Evolutionary conservation across 2,888 invertebrate species (phyloP).

Genomic region (Sipunculus nudus): DNA sequence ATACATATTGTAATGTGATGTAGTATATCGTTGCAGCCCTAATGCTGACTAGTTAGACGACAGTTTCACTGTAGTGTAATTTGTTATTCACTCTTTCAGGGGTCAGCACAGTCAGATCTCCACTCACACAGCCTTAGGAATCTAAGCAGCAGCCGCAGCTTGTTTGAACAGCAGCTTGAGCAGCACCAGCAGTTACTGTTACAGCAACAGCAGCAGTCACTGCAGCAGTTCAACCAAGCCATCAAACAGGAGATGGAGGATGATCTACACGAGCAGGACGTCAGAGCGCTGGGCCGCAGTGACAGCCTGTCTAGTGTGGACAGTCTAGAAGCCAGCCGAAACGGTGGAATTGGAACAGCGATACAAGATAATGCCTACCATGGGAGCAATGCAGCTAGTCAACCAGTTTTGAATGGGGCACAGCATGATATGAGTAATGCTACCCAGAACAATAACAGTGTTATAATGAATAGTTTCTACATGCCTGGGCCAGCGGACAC

Average conservation of each 20-base stretch:
- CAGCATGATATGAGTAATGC: too few relatives aligned
- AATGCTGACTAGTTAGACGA: too few relatives aligned
- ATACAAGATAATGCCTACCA: too few relatives aligned
- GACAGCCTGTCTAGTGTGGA: slow-evolving; percentile 53
- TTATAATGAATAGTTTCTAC: too few relatives aligned
- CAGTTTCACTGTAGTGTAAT: too few relatives aligned
- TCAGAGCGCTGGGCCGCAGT: slow-evolving; percentile 23
- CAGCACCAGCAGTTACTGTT: slow-evolving; percentile 53
- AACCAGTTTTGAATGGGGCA: too few relatives aligned
- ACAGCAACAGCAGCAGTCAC: slow-evolving; percentile 53
- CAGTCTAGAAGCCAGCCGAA: slow-evolving; percentile 47
- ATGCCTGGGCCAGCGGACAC: too few relatives aligned
- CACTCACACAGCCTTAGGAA: slow-evolving; percentile 54
- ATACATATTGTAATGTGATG: too few relatives aligned
- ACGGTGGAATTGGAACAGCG: slow-evolving; percentile 50
- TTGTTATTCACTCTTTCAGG: too few relatives aligned
- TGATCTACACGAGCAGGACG: slow-evolving; percentile 38
- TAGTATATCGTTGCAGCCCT: too few relatives aligned
- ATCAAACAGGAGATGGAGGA: slow-evolving; percentile 51
- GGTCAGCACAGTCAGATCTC: slow-evolving; percentile 37
- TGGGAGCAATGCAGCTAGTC: too few relatives aligned
- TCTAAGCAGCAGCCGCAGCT: slow-evolving; percentile 51
- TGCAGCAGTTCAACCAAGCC: slow-evolving; percentile 54
- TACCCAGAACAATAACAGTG: too few relatives aligned
- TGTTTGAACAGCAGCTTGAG: slow-evolving; percentile 57